These are phyloP conservation scores for Erpetoichthys calabaricus DNA, from an alignment of 2,797 vertebrate species.

Conservation along the genomic window DNA sequence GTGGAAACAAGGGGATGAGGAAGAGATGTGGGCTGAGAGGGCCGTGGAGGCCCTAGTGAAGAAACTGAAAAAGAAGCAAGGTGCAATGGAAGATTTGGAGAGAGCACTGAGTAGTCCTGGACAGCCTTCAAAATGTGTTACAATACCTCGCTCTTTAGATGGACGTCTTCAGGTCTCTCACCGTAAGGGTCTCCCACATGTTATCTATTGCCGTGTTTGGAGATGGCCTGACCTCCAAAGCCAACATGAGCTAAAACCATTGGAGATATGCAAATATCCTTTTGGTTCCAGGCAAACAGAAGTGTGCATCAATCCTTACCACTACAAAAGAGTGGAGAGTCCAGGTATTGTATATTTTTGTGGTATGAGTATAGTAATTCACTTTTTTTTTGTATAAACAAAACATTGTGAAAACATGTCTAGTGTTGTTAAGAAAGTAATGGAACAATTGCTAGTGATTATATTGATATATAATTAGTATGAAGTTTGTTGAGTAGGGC, in stretches of 20 bases:
- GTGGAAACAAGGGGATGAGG: slow-evolving; percentile 97
- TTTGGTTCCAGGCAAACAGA: slow-evolving; percentile 98
- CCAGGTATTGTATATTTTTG: too few relatives aligned
- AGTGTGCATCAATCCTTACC: slow-evolving; percentile 98
- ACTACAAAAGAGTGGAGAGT: slow-evolving; percentile 95
- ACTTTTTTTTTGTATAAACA: too few relatives aligned
- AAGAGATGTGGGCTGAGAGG: slow-evolving; percentile 97
- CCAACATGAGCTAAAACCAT: slow-evolving; percentile 90
- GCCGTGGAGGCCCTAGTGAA: slow-evolving; percentile 95
- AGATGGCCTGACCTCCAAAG: slow-evolving; percentile 95
- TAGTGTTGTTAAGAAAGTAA: too few relatives aligned
- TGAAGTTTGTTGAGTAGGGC: too few relatives aligned
- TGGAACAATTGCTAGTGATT: too few relatives aligned
- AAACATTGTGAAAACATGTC: too few relatives aligned
- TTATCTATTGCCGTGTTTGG: slow-evolving; percentile 95
- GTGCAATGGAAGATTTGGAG: slow-evolving; percentile 95
- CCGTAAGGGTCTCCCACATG: slow-evolving; percentile 87
- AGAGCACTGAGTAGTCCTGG: slow-evolving; percentile 92
- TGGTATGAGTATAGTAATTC: too few relatives aligned
- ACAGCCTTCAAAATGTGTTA: slow-evolving; percentile 92
- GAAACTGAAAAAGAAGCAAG: slow-evolving; percentile 95
- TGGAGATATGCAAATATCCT: slow-evolving; percentile 94
- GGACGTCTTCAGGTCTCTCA: slow-evolving; percentile 91
- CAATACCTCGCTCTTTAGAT: slow-evolving; percentile 86
- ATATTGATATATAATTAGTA: too few relatives aligned